Conservation (phyloP, 2,113 vertebrate genomes). For the Zosterops borbonicus region DNA sequence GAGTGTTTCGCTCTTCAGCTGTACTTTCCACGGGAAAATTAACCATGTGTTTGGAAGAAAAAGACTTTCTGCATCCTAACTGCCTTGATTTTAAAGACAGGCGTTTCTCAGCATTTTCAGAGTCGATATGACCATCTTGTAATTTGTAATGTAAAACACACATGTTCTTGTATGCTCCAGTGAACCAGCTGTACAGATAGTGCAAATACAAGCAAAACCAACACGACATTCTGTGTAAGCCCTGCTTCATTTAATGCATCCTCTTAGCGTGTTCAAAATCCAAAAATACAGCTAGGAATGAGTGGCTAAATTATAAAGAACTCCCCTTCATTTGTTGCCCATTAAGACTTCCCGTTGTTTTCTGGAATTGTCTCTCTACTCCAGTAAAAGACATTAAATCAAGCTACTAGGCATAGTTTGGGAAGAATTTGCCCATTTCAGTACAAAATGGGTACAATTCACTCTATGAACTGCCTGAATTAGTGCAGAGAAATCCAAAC, state of each 20-base stretch:
- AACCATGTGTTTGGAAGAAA: background rate
- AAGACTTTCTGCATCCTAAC: background rate
- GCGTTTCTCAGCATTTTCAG: background rate
- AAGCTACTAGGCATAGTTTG: background rate
- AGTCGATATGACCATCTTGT: too few relatives aligned
- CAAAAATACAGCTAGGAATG: background rate
- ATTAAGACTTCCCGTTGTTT: background rate
- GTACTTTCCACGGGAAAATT: background rate
- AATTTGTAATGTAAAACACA: background rate
- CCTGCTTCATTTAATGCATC: background rate
- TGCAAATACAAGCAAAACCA: background rate
- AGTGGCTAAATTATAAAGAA: background rate
- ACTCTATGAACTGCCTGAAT: background rate
- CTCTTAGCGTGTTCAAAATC: background rate
- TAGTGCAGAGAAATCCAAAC: background rate
- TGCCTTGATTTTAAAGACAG: background rate
- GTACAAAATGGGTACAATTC: background rate
- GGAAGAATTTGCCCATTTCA: background rate
- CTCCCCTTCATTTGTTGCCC: background rate
- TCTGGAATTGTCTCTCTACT: background rate
- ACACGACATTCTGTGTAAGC: background rate
- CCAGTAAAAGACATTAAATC: background rate
- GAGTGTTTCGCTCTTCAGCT: background rate
- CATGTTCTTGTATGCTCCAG: rapidly evolving
- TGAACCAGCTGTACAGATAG: background rate